These are phyloP conservation scores for Apocheima hispidaria DNA, from an alignment of 2,888 invertebrate species.

Conservation along the genomic window DNA sequence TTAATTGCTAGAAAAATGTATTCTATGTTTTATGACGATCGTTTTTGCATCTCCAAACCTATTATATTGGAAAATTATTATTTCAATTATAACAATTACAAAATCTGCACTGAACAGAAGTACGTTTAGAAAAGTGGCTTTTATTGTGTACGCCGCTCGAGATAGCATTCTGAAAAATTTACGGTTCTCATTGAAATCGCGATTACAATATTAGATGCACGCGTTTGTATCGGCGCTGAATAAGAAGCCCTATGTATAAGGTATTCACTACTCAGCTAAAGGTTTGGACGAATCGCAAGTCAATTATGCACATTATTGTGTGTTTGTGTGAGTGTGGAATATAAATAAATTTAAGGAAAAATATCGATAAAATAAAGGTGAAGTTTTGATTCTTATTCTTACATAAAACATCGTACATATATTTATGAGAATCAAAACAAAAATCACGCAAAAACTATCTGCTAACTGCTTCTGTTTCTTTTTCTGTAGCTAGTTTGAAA, in stretches of 20 bases:
- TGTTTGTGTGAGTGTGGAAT: constrained; percentile 1
- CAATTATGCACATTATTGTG: constrained; percentile 1
- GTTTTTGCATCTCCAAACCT: too few relatives aligned
- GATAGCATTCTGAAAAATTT: too few relatives aligned
- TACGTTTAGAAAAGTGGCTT: too few relatives aligned
- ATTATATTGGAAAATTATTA: too few relatives aligned
- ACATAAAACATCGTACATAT: not conserved
- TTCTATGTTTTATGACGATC: too few relatives aligned
- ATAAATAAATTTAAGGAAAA: not conserved
- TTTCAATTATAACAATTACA: too few relatives aligned
- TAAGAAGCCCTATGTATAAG: constrained; percentile 43
- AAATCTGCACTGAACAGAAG: too few relatives aligned
- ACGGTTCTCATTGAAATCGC: not conserved
- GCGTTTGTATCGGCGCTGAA: constrained; percentile 69
- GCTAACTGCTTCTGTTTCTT: constrained; percentile 8
- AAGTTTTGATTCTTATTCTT: constrained; percentile 13
- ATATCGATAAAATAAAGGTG: not conserved
- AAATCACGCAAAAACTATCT: not conserved
- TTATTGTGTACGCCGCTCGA: too few relatives aligned
- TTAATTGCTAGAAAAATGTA: too few relatives aligned
- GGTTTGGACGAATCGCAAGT: not conserved
- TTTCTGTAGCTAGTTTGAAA: constrained; percentile 9
- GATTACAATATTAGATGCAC: constrained; percentile 31
- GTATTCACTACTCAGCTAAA: constrained; percentile 5
- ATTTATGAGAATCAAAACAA: constrained; percentile 8